Evolutionary conservation across 2,888 invertebrate genomes (phyloP).

Genomic region (Hydrotaea cyrtoneurina): DNA sequence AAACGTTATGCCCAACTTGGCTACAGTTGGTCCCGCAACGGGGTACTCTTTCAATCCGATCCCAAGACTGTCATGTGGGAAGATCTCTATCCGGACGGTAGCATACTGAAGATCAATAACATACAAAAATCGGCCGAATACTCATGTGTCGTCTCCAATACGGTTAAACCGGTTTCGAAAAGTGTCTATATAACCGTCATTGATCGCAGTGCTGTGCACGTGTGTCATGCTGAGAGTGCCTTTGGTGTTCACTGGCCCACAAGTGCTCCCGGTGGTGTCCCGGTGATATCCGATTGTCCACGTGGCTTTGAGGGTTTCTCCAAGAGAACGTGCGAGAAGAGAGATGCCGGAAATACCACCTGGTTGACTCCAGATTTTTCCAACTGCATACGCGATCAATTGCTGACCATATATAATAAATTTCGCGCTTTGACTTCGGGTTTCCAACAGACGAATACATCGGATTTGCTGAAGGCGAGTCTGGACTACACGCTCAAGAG

Average conservation of each 20-base stretch:
- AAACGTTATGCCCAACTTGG: slow-evolving; percentile 85
- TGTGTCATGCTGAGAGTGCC: slow-evolving; percentile 83
- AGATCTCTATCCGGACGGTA: slow-evolving; percentile 91
- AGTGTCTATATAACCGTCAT: slow-evolving; percentile 86
- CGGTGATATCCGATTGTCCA: slow-evolving; percentile 85
- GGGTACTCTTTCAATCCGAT: slow-evolving; percentile 86
- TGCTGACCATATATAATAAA: slow-evolving; percentile 84
- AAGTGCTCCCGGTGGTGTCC: slow-evolving; percentile 87
- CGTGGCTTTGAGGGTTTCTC: slow-evolving; percentile 82
- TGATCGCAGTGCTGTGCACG: slow-evolving; percentile 83
- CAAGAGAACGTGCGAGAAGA: slow-evolving; percentile 83
- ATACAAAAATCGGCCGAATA: slow-evolving; percentile 90
- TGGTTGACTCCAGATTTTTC: slow-evolving; percentile 91
- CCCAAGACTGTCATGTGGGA: slow-evolving; percentile 92
- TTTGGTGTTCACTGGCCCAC: slow-evolving; percentile 85
- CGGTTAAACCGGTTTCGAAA: slow-evolving; percentile 82
- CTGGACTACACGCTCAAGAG: slow-evolving; percentile 78
- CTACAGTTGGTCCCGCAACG: slow-evolving; percentile 92
- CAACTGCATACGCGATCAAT: slow-evolving; percentile 85
- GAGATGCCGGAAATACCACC: slow-evolving; percentile 84
- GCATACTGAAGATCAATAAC: slow-evolving; percentile 89
- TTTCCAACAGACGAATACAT: slow-evolving; percentile 80
- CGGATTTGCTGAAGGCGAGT: slow-evolving; percentile 79
- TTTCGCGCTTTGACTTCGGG: slow-evolving; percentile 79
- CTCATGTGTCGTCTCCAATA: slow-evolving; percentile 86